Evolutionary conservation across 2,888 invertebrate genomes (phyloP).

Genomic region (Lycia hirtaria): DNA sequence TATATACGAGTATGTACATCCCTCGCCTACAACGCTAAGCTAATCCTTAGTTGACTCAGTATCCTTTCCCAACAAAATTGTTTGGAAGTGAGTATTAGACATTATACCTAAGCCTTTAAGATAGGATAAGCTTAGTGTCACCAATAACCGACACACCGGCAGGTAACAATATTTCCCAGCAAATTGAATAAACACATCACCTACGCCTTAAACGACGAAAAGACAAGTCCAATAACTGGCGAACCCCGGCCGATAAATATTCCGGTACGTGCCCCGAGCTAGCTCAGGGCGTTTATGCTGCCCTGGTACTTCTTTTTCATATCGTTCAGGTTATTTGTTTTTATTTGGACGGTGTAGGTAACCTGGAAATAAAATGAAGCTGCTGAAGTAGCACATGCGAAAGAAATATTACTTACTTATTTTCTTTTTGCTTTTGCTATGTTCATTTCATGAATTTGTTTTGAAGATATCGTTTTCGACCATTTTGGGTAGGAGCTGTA

Average conservation of each 20-base stretch:
- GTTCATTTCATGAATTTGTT: neutral
- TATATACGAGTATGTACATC: no score
- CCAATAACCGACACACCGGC: slow-evolving; percentile 63
- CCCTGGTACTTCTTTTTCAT: slow-evolving; percentile 61
- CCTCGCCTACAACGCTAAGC: neutral
- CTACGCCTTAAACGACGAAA: slow-evolving; percentile 77
- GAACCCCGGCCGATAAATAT: slow-evolving; percentile 75
- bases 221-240: slow-evolving; percentile 79
- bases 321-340: slow-evolving; percentile 57
- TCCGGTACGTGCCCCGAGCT: slow-evolving; percentile 57
- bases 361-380: slow-evolving; percentile 19
- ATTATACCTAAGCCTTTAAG: slow-evolving; percentile 8
- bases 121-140: slow-evolving; percentile 36
- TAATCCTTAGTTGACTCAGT: neutral
- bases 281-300: slow-evolving; percentile 66
- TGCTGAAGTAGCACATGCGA: slow-evolving; percentile 9
- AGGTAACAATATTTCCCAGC: slow-evolving; percentile 79
- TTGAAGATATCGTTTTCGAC: neutral
- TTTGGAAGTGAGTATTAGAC: neutral
- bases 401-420: slow-evolving; percentile 16
- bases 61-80: neutral
- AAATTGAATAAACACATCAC: slow-evolving; percentile 84
- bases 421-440: neutral
- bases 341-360: slow-evolving; percentile 38
- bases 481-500: no score